Base-by-base conservation (phyloP, 2,888 invertebrate species). In the Philopedon plagiatum region DNA sequence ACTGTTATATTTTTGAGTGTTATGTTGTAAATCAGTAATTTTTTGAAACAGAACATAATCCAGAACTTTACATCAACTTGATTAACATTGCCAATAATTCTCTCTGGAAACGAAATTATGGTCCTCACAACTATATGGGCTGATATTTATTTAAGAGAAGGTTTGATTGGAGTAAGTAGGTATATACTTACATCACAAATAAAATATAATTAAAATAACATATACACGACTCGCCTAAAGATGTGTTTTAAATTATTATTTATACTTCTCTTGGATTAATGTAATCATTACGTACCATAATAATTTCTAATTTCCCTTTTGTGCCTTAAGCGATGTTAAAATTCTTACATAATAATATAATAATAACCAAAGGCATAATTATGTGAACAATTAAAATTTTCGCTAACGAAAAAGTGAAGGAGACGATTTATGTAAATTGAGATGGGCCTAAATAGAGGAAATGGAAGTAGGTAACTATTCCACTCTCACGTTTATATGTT, bases 401-500 rank as follows among this genome's bases (percentile, higher is more conserved):
- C 41, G 58, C 41, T 41, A 11, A 58, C 13, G 26, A 41, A 58
- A 54, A 58, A 39, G 1, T 21, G 13, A 41, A 34, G 15, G 41
- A 19, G 41, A 26, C 23, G 9, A 26, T 26, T 58, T 58, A 26
- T 23, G n/a, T 21, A 23, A 49, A 29, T 29, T 13, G 11, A 54
- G 58, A 66, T 49, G 58, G 32, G 19, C 21, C 29, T 26, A 67
- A 67, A 65, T 65, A 21, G 23, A 68, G 60, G 60, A 68, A 60
- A 68, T 68, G 41, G 61, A 68, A 61, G 54, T 61, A 68, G 61
- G 61, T 54, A 51, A 68, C 60, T 29, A 32, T 61, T 68, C 29
- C 51, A 49, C 41, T 68, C 68, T 68, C 68, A 68, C 68, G 68
- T 61, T 61, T 41, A 39, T 26, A 51, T 37, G 61, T 60, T 68